phyloP scores from a whole-genome alignment of 2,113 vertebrate genomes.

The Notarius quadriscutis region DNA sequence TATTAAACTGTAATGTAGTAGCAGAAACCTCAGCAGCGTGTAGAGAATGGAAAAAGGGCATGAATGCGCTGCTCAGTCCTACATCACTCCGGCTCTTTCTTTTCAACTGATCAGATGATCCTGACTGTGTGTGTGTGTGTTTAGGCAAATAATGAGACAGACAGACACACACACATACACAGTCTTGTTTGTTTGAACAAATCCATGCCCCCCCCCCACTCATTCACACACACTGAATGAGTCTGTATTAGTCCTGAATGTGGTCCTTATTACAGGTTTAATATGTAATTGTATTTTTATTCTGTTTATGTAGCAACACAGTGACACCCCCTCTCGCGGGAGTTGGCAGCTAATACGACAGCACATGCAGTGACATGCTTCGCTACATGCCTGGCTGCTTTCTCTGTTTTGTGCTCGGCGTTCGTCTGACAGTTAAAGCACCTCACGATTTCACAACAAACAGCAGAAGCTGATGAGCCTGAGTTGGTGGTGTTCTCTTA shows the following conservation, averaged over 20 bases:
- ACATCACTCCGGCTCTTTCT: background rate
- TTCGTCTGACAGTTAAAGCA: background rate
- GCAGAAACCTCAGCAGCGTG: background rate
- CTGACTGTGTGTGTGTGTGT: background rate
- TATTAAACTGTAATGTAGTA: background rate
- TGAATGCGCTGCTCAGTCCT: background rate
- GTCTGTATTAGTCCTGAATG: background rate
- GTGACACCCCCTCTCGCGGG: background rate
- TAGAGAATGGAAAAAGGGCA: background rate
- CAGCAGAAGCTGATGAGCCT: background rate
- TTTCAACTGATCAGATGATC: background rate
- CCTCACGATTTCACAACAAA: conserved; percentile 2
- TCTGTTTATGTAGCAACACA: background rate
- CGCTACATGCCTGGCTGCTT: conserved; percentile 47
- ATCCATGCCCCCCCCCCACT: background rate
- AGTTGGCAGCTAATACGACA: background rate
- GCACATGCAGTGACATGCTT: background rate
- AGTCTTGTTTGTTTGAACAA: background rate
- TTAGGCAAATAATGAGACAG: background rate
- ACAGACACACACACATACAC: background rate
- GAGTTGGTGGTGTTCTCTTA: background rate
- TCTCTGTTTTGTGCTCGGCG: conserved; percentile 51
- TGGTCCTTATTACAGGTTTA: background rate
- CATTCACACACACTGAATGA: background rate
- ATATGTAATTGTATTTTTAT: background rate